Evolutionary conservation across 2,797 vertebrate genomes (phyloP).

Genomic region (Falco berigora): DNA sequence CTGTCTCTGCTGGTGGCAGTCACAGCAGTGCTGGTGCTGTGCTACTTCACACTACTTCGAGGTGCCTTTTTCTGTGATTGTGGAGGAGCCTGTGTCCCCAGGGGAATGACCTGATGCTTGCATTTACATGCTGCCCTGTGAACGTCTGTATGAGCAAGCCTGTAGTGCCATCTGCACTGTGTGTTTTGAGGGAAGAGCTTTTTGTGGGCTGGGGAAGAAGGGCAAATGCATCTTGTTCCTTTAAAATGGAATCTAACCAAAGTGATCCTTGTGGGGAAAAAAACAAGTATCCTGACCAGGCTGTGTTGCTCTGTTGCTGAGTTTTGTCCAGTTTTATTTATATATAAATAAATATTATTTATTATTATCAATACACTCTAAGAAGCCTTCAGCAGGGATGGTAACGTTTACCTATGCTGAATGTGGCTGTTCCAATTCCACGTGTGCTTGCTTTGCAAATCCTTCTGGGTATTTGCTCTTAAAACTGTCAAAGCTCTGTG

Average conservation of each 20-base stretch:
- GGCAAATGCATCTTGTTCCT: not conserved
- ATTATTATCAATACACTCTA: not conserved
- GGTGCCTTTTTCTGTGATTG: not conserved
- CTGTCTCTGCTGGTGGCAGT: not conserved
- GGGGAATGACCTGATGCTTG: not conserved
- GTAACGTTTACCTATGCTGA: not conserved
- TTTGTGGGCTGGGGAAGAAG: not conserved
- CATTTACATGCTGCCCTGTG: not conserved
- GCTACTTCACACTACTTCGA: accelerated
- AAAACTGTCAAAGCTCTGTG: conserved; percentile 17
- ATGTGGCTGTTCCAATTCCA: not conserved
- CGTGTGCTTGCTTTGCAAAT: not conserved
- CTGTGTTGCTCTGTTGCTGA: not conserved
- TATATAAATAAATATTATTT: too few species aligned
- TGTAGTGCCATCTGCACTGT: not conserved
- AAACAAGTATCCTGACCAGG: not conserved
- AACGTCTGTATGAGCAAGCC: not conserved
- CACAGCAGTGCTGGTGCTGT: not conserved
- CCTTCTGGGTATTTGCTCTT: conserved; percentile 25
- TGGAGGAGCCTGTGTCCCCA: not conserved
- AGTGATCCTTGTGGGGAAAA: not conserved
- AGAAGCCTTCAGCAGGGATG: not conserved
- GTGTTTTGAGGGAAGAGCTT: not conserved
- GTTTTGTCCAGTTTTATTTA: not conserved
- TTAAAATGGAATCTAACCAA: not conserved